These are phyloP conservation scores for Pseudochirops cupreus DNA, from an alignment of 2,797 vertebrate genomes.

Conservation along the genomic window DNA sequence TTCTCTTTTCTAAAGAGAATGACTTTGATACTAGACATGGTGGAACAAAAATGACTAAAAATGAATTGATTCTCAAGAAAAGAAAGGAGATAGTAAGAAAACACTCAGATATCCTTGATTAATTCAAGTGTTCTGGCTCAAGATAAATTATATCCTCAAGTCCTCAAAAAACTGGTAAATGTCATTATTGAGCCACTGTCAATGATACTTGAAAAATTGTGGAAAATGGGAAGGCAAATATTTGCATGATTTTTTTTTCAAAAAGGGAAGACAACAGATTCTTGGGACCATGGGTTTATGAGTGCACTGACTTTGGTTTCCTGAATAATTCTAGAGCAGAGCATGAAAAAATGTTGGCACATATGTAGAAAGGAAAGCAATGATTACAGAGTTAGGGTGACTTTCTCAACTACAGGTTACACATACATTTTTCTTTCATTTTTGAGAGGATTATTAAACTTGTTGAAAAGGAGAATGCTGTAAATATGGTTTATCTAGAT, in stretches of 20 bases:
- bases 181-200: background rate
- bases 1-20: background rate
- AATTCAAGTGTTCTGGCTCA: background rate
- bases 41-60: background rate
- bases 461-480: background rate
- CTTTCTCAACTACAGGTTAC: background rate
- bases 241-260: background rate
- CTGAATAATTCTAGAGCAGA: background rate
- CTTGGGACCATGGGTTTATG: background rate
- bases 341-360: background rate
- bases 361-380: background rate
- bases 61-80: background rate
- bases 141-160: background rate
- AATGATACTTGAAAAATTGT: background rate
- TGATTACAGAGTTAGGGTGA: background rate
- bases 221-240: background rate
- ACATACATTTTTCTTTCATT: background rate
- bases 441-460: background rate
- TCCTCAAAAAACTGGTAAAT: background rate
- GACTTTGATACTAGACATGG: background rate
- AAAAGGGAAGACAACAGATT: background rate
- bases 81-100: background rate
- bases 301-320: background rate
- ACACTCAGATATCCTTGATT: background rate
- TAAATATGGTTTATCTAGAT: background rate